phyloP scores from a whole-genome alignment of 1,140 invertebrate genomes.

The Chironomus tepperi region DNA sequence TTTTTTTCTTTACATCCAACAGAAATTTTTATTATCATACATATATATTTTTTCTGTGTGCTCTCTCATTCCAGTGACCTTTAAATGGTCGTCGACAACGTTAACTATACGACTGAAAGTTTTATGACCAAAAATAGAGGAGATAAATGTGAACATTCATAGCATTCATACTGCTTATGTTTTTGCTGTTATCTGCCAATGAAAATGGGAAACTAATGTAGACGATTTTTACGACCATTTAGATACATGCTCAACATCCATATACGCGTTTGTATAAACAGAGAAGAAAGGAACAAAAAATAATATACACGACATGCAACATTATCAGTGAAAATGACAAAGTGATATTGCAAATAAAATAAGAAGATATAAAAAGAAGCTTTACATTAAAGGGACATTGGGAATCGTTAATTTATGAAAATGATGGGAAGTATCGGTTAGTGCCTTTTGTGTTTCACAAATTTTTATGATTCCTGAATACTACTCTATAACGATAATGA shows the following conservation, averaged over 20 bases:
- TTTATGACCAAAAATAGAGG: not conserved
- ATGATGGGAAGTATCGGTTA: not conserved
- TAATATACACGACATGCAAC: not conserved
- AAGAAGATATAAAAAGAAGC: not conserved
- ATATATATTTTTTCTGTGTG: not conserved
- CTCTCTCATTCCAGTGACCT: not conserved
- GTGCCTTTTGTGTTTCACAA: too few species aligned
- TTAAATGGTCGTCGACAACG: slow-evolving; percentile 12
- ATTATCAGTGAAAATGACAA: not conserved
- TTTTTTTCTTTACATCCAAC: not conserved
- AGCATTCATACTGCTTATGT: not conserved
- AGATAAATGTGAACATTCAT: too few species aligned
- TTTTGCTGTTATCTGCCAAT: not conserved
- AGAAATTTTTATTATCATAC: slow-evolving; percentile 1
- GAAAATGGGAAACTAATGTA: slow-evolving; percentile 8
- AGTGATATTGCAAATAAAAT: not conserved
- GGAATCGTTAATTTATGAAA: not conserved
- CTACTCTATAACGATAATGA: too few species aligned
- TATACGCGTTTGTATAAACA: not conserved
- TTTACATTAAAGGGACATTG: not conserved
- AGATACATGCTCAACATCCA: not conserved
- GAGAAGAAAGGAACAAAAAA: not conserved
- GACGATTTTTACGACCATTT: not conserved
- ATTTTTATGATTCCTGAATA: too few species aligned
- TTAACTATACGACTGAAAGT: not conserved